Conservation (phyloP, 2,888 invertebrate species). For the Pharmacophagus antenor region DNA sequence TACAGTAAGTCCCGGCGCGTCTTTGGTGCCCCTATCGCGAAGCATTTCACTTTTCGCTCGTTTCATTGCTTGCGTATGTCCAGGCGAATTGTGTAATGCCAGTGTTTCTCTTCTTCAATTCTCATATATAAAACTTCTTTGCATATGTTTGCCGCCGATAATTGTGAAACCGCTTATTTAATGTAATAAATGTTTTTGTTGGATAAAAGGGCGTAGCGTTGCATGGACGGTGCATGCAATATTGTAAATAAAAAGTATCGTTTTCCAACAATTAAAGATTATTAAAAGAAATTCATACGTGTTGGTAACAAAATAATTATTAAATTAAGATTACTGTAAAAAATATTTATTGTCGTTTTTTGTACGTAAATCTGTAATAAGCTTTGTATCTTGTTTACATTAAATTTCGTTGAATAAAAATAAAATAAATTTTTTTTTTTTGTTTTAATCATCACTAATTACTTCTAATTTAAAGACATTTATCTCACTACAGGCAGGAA, state of each 20-base stretch:
- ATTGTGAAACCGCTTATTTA: background rate
- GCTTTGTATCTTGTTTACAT: background rate
- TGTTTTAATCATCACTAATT: background rate
- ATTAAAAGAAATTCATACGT: too few relatives aligned
- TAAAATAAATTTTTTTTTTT: background rate
- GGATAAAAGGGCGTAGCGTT: background rate
- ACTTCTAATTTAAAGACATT: background rate
- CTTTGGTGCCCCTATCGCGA: conserved; percentile 59
- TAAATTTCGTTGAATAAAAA: background rate
- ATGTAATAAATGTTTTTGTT: background rate
- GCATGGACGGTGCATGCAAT: background rate
- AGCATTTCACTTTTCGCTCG: conserved; percentile 63
- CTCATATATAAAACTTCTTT: background rate
- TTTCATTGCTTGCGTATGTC: conserved; percentile 67
- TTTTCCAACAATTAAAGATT: background rate
- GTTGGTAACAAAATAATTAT: too few relatives aligned
- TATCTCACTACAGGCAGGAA: background rate
- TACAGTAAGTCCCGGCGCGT: conserved; percentile 59
- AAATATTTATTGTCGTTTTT: background rate
- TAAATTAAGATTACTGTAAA: background rate
- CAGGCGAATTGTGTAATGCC: conserved; percentile 55
- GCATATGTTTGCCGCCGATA: background rate
- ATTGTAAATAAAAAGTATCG: background rate
- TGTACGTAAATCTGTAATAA: background rate
- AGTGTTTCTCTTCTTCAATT: conserved; percentile 9